phyloP scores from a whole-genome alignment of 2,888 invertebrate genomes.

The Eupeodes luniger region DNA sequence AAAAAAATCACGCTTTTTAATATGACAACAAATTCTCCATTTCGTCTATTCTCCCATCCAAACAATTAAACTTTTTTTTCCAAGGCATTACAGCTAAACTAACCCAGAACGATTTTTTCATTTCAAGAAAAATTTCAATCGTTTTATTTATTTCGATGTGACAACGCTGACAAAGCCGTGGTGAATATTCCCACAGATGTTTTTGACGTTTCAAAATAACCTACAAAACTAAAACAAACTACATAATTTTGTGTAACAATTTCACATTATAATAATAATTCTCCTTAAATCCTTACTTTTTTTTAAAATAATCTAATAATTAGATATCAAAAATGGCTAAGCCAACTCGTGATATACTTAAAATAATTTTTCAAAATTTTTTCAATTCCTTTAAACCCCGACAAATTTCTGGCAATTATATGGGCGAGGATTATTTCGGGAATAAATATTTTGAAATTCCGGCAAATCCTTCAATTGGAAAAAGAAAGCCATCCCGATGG shows the following conservation, averaged over 20 bases:
- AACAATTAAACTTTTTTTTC: too few relatives aligned
- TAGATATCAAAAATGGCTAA: conserved; percentile 77
- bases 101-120: too few relatives aligned
- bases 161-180: neutral
- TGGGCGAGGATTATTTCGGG: conserved; percentile 92
- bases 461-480: conserved; percentile 87
- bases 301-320: neutral
- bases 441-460: conserved; percentile 93
- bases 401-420: conserved; percentile 85
- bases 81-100: too few relatives aligned
- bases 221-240: neutral
- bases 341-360: conserved; percentile 82
- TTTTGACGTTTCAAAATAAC: conserved; percentile 33
- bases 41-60: too few relatives aligned
- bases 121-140: too few relatives aligned
- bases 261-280: neutral
- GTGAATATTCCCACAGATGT: conserved; percentile 17
- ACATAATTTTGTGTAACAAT: conserved; percentile 24
- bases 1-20: too few relatives aligned
- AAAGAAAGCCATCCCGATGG: conserved; percentile 88
- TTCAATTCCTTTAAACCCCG: conserved; percentile 84
- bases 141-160: too few relatives aligned
- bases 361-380: conserved; percentile 83
- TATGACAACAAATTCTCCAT: too few relatives aligned
- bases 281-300: neutral